phyloP scores from a whole-genome alignment of 2,797 vertebrate species.

The Acanthornis magna region DNA sequence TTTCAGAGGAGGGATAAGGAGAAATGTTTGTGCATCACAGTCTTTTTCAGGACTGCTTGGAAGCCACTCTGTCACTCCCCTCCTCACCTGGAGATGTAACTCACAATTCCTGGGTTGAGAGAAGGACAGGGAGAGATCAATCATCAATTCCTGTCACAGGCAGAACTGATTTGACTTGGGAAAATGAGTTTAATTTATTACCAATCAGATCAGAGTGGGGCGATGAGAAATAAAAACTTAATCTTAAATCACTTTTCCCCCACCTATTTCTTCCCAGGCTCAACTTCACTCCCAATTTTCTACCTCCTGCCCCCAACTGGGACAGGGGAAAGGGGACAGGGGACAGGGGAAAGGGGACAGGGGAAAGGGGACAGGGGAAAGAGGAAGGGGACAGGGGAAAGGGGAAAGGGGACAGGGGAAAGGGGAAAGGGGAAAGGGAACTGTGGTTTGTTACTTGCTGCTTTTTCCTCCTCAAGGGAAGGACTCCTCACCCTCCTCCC shows the following conservation, averaged over 20 bases:
- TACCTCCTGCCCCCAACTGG: neutral
- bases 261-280: neutral
- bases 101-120: neutral
- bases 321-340: no score
- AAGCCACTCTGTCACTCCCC: neutral
- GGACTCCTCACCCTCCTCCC: neutral
- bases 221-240: neutral
- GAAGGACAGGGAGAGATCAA: neutral
- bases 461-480: neutral
- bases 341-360: no score
- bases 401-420: no score
- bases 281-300: neutral
- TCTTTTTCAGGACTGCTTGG: neutral
- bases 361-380: neutral
- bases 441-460: neutral
- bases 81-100: neutral
- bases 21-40: neutral
- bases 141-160: fast-evolving
- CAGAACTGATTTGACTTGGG: neutral
- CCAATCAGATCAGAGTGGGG: neutral
- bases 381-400: no score
- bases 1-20: neutral
- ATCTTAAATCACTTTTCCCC: neutral
- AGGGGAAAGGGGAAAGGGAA: neutral
- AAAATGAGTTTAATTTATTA: neutral